These are phyloP conservation scores for Spea bombifrons DNA, from an alignment of 2,113 vertebrate genomes.

Conservation along the genomic window DNA sequence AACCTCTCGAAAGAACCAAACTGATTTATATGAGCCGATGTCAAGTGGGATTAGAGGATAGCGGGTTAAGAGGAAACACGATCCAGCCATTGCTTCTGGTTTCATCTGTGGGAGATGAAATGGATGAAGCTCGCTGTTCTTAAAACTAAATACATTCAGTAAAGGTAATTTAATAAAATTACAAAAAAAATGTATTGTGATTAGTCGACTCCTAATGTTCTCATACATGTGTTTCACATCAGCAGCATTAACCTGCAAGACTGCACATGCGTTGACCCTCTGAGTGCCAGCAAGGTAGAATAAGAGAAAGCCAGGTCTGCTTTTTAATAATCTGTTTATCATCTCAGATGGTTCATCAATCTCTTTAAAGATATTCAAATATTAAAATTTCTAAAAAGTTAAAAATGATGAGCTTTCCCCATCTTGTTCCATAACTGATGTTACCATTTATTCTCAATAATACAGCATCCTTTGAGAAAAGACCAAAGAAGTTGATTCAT, in stretches of 20 bases:
- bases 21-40: constrained; percentile 12
- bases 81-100: not conserved
- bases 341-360: too few species aligned
- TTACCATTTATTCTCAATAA: not conserved
- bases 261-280: not conserved
- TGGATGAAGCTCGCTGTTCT: not conserved
- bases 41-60: constrained; percentile 15
- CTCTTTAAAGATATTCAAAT: too few species aligned
- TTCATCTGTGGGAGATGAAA: not conserved
- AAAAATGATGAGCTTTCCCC: not conserved
- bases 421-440: not conserved
- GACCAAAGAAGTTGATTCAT: not conserved
- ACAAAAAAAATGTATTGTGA: not conserved
- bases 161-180: constrained; percentile 4
- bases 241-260: not conserved
- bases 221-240: not conserved
- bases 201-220: not conserved
- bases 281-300: not conserved
- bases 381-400: too few species aligned
- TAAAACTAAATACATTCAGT: not conserved
- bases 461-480: not conserved
- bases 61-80: not conserved
- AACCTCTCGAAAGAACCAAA: not conserved
- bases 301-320: not conserved
- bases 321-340: too few species aligned